Base-by-base conservation (phyloP, 1,140 invertebrate genomes). In the Scaptodrosophila lebanonensis region DNA sequence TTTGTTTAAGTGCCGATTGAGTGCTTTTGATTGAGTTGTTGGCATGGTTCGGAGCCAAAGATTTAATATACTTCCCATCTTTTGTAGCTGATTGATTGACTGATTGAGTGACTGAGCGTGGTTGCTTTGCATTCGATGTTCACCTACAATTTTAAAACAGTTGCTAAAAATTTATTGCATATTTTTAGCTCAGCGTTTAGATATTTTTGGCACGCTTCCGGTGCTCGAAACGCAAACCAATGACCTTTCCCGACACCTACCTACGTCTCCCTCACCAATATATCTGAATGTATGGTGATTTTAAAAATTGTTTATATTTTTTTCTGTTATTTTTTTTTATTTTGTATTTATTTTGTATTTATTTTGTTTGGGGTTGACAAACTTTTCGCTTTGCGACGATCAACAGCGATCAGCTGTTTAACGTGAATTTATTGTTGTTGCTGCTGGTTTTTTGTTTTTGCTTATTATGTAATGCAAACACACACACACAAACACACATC, bases 201-300 rank as follows among this genome's bases (percentile, higher is more conserved):
- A 51, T 83, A 83, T 83, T 83, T 83, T 83, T 69, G 76, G 67
- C 71, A 76, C 66, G 79, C 71, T 83, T 76, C 76, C 61, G 68
- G 54, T 70, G 66, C 60, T 44, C 32, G 2, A 33, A 30, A 3
- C 5, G 12, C 12, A 32, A 39, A 54, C 71, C 77, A 68, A 62
- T 65, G 76, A 83, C 77, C 76, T 72, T 75, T 76, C 59, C 9
- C 20, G 35, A 17, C 18, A 8, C 39, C 27, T 33, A n/a, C n/a
- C n/a, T n/a, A n/a, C 39, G 9, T 6, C 36, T 48, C 59, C 20
- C 42, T 44, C 45, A 38, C 38, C 49, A 35, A 30, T 20, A 39
- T 18, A 15, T 25, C 3, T 30, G 2, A 22, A 5, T 9, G 27
- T 44, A 30, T 25, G 18, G 40, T 40, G 15, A 25, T n/a, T 17